Conservation (phyloP, 2,113 vertebrate genomes). For the Micromys minutus region DNA sequence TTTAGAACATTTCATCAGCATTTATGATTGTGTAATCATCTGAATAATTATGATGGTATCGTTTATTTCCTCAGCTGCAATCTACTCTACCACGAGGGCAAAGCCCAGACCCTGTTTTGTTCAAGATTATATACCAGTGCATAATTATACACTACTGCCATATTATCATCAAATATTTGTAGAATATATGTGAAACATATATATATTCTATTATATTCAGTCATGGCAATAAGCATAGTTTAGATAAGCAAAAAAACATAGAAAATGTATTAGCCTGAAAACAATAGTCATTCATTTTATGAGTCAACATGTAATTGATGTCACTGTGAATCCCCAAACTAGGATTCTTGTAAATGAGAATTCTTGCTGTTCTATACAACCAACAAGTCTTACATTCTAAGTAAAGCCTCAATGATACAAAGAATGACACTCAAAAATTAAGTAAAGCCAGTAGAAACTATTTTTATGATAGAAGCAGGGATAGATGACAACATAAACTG, state of each 20-base stretch:
- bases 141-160: neutral
- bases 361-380: neutral
- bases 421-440: conserved; percentile 13
- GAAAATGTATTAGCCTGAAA: neutral
- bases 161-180: neutral
- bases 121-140: neutral
- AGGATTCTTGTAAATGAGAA: conserved; percentile 12
- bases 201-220: neutral
- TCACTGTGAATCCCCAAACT: conserved; percentile 18
- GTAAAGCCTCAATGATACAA: neutral
- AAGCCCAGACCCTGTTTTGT: neutral
- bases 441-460: conserved; percentile 45
- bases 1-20: conserved; percentile 22
- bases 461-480: neutral
- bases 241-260: conserved; percentile 37
- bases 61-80: conserved; percentile 28
- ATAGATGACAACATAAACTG: conserved; percentile 7
- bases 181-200: neutral
- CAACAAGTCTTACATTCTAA: conserved; percentile 46
- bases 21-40: conserved; percentile 42
- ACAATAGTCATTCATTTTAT: conserved; percentile 23
- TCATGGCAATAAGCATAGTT: conserved; percentile 7
- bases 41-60: neutral
- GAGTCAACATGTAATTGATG: neutral
- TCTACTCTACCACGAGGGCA: neutral